phyloP scores from a whole-genome alignment of 2,113 vertebrate genomes.

The Limnothrissa miodon region DNA sequence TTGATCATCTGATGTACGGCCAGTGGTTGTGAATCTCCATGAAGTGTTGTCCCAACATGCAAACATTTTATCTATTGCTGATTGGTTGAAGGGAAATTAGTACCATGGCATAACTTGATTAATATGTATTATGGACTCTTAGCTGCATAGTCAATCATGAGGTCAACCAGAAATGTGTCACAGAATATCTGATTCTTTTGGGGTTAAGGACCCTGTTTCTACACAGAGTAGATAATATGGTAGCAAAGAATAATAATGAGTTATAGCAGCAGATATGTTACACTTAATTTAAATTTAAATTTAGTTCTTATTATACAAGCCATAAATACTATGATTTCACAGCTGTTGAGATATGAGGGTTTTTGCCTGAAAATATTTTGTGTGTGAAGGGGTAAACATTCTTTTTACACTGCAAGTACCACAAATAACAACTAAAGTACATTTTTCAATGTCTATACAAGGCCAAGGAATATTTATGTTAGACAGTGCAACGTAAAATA shows the following conservation, averaged over 20 bases:
- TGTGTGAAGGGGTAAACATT: neutral
- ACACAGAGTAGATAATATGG: neutral
- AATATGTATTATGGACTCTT: neutral
- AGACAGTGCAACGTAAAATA: too few relatives aligned
- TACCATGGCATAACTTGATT: neutral
- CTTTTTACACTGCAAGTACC: neutral
- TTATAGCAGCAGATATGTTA: neutral
- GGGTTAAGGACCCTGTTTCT: neutral
- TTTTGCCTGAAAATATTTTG: neutral
- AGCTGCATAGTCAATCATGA: neutral
- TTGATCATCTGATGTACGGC: neutral
- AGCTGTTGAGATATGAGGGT: neutral
- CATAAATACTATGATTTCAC: neutral
- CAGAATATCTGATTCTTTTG: neutral
- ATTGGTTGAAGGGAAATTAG: neutral
- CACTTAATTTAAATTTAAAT: neutral
- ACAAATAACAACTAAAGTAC: neutral
- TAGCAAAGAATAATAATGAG: neutral
- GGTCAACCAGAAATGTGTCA: neutral
- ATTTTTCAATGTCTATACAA: too few relatives aligned
- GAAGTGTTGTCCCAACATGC: neutral
- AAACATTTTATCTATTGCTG: neutral
- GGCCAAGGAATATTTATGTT: too few relatives aligned
- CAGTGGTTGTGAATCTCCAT: neutral
- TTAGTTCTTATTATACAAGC: neutral